These are phyloP conservation scores for Leptosomus discolor DNA, from an alignment of 2,113 vertebrate genomes.

Conservation along the genomic window DNA sequence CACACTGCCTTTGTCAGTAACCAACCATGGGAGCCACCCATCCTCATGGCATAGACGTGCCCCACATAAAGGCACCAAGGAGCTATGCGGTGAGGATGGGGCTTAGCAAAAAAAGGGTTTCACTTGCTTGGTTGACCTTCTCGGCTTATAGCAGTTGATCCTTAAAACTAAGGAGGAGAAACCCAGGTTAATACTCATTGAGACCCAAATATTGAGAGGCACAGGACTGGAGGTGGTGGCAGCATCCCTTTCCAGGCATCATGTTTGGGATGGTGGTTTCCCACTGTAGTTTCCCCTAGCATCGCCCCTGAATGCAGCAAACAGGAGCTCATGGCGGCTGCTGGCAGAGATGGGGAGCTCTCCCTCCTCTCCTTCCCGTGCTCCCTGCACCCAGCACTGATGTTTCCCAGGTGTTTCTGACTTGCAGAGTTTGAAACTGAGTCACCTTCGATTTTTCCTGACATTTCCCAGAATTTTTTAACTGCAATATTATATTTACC, in stretches of 20 bases:
- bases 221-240: background rate
- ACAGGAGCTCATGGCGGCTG: background rate
- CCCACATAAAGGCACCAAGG: background rate
- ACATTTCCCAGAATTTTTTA: slow-evolving; percentile 28
- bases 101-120: background rate
- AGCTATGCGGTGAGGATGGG: background rate
- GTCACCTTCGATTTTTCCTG: slow-evolving; percentile 26
- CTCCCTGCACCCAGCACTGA: background rate
- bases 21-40: background rate
- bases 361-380: background rate
- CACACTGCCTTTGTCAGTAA: background rate
- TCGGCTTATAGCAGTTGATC: background rate
- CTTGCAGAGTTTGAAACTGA: background rate
- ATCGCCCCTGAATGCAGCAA: background rate
- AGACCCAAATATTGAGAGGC: fast-evolving
- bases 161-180: too few relatives aligned
- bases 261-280: background rate
- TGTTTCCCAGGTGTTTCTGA: slow-evolving; percentile 44
- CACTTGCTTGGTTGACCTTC: background rate
- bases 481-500: background rate
- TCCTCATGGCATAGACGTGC: background rate
- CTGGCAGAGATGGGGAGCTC: background rate
- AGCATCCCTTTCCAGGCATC: background rate
- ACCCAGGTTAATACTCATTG: fast-evolving
- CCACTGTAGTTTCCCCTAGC: background rate